Percentiles rank a stretch among this genome's conserved stretches.
Evolutionary conservation across 2,113 vertebrate genomes (phyloP).

Genomic region (Uria aalge): DNA sequence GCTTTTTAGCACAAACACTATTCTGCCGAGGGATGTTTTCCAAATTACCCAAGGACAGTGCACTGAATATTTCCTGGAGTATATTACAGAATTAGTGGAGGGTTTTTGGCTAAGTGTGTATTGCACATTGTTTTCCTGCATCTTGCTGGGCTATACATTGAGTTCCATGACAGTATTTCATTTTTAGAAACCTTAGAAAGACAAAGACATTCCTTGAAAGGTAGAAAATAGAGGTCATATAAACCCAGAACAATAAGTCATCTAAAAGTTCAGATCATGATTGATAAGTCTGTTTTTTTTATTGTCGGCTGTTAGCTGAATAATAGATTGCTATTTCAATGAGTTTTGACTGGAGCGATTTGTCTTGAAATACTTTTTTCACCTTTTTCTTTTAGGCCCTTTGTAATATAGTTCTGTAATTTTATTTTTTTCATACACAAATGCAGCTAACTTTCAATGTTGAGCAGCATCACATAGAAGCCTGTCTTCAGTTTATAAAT

Average conservation of each 20-base stretch:
- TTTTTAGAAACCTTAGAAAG: not conserved
- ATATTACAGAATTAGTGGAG: not conserved
- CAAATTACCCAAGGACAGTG: not conserved
- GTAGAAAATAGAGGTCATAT: not conserved
- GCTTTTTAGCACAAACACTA: not conserved
- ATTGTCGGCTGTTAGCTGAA: constrained; percentile 23
- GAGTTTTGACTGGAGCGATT: constrained; percentile 33
- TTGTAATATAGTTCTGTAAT: constrained; percentile 3
- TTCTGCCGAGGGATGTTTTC: not conserved
- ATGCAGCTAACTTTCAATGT: not conserved
- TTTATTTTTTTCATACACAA: not conserved
- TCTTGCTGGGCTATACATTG: not conserved
- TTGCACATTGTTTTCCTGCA: not conserved
- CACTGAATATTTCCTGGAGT: not conserved
- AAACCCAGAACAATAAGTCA: not conserved
- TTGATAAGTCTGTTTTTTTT: not conserved
- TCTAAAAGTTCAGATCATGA: not conserved
- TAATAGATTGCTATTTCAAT: constrained; percentile 40
- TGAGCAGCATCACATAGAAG: not conserved
- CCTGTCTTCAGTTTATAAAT: not conserved
- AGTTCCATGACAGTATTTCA: not conserved
- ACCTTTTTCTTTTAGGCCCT: not conserved
- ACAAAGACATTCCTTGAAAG: not conserved
- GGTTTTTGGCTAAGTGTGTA: not conserved
- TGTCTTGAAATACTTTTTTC: constrained; percentile 37